Percentiles rank a stretch among this genome's conserved stretches.
Conservation (phyloP, 2,797 vertebrate genomes). For the Emydoidea blandingii region DNA sequence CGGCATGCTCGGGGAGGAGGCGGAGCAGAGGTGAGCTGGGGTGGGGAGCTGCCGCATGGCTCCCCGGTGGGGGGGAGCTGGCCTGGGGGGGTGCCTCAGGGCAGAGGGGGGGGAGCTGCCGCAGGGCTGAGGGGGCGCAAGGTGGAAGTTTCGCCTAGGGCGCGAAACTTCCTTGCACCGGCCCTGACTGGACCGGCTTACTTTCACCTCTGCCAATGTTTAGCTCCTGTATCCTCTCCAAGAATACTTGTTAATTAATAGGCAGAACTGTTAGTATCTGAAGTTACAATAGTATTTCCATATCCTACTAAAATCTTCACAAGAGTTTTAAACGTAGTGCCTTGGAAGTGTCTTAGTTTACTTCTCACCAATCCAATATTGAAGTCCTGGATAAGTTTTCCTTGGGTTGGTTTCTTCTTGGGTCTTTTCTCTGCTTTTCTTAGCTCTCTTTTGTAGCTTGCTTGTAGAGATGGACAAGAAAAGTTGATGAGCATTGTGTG, state of each 20-base stretch:
- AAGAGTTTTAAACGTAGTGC: not conserved
- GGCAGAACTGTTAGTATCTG: not conserved
- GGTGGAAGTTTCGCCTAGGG: too few species aligned
- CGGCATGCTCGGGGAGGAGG: too few species aligned
- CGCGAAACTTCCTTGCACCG: too few species aligned
- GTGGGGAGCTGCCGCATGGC: too few species aligned
- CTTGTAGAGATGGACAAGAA: not conserved
- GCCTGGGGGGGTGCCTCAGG: too few species aligned
- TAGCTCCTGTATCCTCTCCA: not conserved
- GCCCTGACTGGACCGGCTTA: too few species aligned
- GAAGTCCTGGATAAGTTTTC: not conserved
- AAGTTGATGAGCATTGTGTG: not conserved
- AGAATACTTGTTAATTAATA: not conserved
- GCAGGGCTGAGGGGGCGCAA: too few species aligned
- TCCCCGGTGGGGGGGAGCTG: too few species aligned
- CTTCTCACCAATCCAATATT: not conserved
- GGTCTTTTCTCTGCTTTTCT: not conserved
- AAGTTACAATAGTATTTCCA: not conserved
- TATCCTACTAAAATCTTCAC: not conserved
- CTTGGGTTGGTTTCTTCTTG: not conserved
- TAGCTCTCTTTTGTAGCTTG: not conserved
- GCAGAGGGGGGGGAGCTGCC: too few species aligned
- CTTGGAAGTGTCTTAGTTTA: not conserved
- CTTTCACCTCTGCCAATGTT: not conserved
- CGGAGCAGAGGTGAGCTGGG: too few species aligned